Evolutionary conservation across 2,888 invertebrate species (phyloP), one percentile per base, ranked within the genome.

Genomic region (Philopedon plagiatum): DNA sequence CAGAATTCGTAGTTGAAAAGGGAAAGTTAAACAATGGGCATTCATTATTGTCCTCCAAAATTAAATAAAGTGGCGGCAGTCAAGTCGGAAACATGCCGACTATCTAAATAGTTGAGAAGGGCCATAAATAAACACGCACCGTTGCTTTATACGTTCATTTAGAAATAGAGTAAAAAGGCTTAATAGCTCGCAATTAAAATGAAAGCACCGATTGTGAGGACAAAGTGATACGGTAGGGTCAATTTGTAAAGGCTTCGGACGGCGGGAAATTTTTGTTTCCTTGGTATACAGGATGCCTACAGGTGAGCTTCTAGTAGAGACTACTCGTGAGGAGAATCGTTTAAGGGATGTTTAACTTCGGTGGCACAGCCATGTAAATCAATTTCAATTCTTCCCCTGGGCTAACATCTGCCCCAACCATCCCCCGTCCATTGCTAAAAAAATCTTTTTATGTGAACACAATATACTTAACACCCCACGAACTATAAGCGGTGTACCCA

Each of bases 41-140:
- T 46, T 11, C 46, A 46, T 46, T 46, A 46, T 46, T 46, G 46
- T 23, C 46, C 21, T 46, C 11, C n/a, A n/a, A 46, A 46, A 46
- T 46, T 46, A 21, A 46, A 46, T 46, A 46, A 46, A 23, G 46
- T 46, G 46, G 46, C 46, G 46, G 46, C 46, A 46, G 46, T 46
- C 23, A 46, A 46, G 46, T 46, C 23, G 46, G 46, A 46, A 46
- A 46, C 46, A 46, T 23, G 19, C 23, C 21, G 46, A 46, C 46
- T 19, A 46, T 46, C 46, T 8, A 46, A 46, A 46, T 46, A 46
- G 46, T 46, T 46, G 46, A 21, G 46, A 19, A 21, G 46, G 46
- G 11, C 46, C 46, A 21, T 46, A 46, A 46, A 46, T 46, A 46
- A 46, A 46, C 21, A 46, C 46, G 21, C 46, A 46, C 46, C 46